Conservation (phyloP, 2,888 invertebrate genomes). For the Sipha maydis region DNA sequence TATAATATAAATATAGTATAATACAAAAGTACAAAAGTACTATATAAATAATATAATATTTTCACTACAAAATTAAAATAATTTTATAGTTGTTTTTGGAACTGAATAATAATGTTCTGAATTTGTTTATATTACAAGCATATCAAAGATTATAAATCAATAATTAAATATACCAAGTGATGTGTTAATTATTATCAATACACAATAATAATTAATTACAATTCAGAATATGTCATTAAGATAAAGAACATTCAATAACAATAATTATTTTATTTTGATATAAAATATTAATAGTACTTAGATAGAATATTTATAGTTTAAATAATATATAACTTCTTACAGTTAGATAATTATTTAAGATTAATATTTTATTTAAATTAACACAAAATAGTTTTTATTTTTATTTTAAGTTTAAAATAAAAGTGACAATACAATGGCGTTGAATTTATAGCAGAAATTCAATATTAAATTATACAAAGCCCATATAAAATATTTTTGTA, state of each 20-base stretch:
- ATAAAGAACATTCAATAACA: background rate
- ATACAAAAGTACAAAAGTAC: background rate
- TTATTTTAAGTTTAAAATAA: background rate
- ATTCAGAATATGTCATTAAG: background rate
- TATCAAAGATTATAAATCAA: background rate
- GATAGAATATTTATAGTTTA: background rate
- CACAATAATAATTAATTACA: slow-evolving; percentile 13
- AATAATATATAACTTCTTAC: background rate
- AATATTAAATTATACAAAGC: too few relatives aligned
- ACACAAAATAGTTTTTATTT: background rate
- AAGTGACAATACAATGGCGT: too few relatives aligned
- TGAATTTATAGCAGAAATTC: too few relatives aligned
- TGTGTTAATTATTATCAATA: background rate
- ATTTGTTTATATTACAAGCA: background rate
- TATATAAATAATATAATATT: background rate
- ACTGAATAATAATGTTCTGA: background rate
- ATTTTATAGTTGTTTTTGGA: background rate
- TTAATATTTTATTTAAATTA: background rate
- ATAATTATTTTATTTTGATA: background rate
- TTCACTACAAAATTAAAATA: background rate
- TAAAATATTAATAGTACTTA: background rate
- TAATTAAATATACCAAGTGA: slow-evolving; percentile 5
- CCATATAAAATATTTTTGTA: too few relatives aligned
- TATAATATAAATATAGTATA: background rate
- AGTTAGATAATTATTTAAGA: background rate